Evolutionary conservation across 2,113 vertebrate genomes (phyloP), one percentile per base, ranked within the genome.

Genomic region (Osmerus mordax): DNA sequence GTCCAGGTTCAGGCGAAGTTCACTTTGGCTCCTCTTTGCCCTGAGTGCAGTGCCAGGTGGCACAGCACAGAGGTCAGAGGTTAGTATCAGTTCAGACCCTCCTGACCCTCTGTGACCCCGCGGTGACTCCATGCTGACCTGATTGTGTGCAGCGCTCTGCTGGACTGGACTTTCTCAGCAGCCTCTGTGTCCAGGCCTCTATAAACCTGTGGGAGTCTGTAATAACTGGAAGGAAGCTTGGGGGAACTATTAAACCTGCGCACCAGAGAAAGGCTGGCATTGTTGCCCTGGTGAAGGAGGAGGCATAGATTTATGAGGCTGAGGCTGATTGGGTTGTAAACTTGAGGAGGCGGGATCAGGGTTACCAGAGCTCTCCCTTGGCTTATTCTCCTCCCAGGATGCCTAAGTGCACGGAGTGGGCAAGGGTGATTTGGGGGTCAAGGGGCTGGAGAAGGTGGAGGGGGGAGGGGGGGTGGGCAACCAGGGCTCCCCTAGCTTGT

Each of bases 1-100:
- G 83, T 90, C 81, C 93, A 96, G 94, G 95, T 94, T 97, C 95
- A 96, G 91, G 88, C 89, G 91, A 96, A 96, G 95, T 96, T 97
- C 93, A 96, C 70, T 74, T 80, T 53, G 58, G 81, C 70, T 88
- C 65, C 80, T 47, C 67, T 28, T 67, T 71, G 67, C 79, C 82
- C 81, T 71, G 87, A 89, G 77, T 55, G 65, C 83, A 91, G 86
- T 52, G 87, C 84, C 83, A 87, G 91, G 91, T 87, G 91, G 90
- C 90, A 92, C 89, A 89, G 88, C 81, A 70, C 75, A 71, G 86
- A 89, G 89, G 91, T 85, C 92, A 92, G 68, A 93, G 95, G 95
- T 97, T 91, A 82, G 51, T 74, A 89, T 87, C 87, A 95, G 95
- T 95, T 97, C 94, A 94, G 81, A 89, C 18, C 58, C 84, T 75